Evolutionary conservation across 2,888 invertebrate genomes (phyloP).

Genomic region (Scrobipalpa costella): DNA sequence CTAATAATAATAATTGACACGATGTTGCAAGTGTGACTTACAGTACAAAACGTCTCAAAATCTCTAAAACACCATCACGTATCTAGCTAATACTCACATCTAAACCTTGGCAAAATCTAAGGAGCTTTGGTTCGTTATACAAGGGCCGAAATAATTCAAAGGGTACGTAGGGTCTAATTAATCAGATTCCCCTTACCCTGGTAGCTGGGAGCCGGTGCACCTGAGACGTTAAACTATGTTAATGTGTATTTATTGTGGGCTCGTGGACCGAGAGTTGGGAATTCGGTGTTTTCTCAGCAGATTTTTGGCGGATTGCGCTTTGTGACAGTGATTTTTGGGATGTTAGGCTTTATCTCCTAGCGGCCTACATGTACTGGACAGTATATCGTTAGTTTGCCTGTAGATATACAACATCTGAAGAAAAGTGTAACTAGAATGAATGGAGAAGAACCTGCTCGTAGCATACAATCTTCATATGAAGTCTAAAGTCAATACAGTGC

Average conservation of each 20-base stretch:
- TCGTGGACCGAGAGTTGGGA: conserved; percentile 7
- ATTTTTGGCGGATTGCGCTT: background rate
- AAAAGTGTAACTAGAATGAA: too few species aligned
- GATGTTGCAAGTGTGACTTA: background rate
- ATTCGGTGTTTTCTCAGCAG: background rate
- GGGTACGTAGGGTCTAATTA: conserved; percentile 61
- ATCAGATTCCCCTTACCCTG: conserved; percentile 55
- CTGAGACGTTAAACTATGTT: conserved; percentile 57
- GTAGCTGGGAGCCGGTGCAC: conserved; percentile 44
- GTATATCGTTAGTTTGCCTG: too few species aligned
- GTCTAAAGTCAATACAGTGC: too few species aligned
- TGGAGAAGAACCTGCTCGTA: too few species aligned
- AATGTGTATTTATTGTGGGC: conserved; percentile 45
- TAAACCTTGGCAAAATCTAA: conserved; percentile 50
- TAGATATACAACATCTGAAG: too few species aligned
- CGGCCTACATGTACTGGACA: too few species aligned
- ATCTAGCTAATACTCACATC: conserved; percentile 19
- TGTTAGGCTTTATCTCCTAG: too few species aligned
- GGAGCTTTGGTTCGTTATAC: conserved; percentile 57
- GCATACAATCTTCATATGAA: too few species aligned
- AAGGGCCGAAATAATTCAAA: conserved; percentile 61
- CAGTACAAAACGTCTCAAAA: too few species aligned
- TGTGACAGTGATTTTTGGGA: too few species aligned
- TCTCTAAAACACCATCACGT: too few species aligned
- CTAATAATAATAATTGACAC: background rate